A percentile compares a stretch with the other conserved stretches of the same genome.
Evolutionary conservation across 2,888 invertebrate species (phyloP).

Genomic region (Eulithis prunata): DNA sequence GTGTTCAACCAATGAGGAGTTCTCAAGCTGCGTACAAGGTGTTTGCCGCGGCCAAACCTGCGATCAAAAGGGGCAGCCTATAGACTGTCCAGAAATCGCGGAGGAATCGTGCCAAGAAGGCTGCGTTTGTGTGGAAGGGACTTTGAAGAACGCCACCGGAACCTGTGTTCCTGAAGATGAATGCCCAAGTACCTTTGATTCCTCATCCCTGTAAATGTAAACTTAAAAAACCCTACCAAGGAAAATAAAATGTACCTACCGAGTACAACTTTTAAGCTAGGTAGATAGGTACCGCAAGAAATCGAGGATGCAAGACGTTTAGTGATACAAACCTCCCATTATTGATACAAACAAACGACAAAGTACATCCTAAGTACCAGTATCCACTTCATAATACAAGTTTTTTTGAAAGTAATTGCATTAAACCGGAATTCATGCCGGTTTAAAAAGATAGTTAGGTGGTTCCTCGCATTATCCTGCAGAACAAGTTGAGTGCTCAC

Average conservation of each 20-base stretch:
- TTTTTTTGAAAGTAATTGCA: not conserved
- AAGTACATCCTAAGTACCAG: too few relatives aligned
- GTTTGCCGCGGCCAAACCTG: slow-evolving; percentile 45
- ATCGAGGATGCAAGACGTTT: too few relatives aligned
- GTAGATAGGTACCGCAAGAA: not conserved
- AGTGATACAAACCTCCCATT: not conserved
- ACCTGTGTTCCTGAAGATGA: slow-evolving; percentile 32
- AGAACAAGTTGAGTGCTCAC: slow-evolving; percentile 32
- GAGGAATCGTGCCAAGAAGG: slow-evolving; percentile 28
- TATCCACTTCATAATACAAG: too few relatives aligned
- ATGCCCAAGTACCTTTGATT: slow-evolving; percentile 26
- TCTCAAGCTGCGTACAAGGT: slow-evolving; percentile 40
- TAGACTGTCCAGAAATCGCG: slow-evolving; percentile 31
- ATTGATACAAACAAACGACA: not conserved
- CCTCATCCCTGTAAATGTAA: too few relatives aligned
- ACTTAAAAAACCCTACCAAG: not conserved
- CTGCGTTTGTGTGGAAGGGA: slow-evolving; percentile 41
- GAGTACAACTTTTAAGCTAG: not conserved
- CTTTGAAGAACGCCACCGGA: slow-evolving; percentile 30
- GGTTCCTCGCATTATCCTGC: not conserved
- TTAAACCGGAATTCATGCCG: not conserved
- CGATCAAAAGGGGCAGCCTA: slow-evolving; percentile 32
- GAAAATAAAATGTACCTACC: not conserved
- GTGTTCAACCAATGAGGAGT: slow-evolving; percentile 45
- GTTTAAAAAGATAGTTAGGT: slow-evolving; percentile 27